phyloP scores from a whole-genome alignment of 2,113 vertebrate genomes.

The Recurvirostra avosetta region DNA sequence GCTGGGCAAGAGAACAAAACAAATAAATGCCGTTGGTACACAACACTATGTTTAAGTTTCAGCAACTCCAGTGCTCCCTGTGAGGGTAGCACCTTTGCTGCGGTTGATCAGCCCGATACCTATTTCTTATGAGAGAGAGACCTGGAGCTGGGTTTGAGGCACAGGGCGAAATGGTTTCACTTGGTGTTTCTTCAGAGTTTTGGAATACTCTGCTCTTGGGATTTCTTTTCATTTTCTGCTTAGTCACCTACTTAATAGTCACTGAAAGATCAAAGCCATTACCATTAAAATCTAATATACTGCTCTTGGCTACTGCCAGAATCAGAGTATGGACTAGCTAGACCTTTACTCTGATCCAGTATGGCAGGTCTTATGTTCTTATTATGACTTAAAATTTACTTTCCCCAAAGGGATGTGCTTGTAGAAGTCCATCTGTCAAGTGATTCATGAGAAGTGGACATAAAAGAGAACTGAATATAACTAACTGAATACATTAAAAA shows the following conservation, averaged over 20 bases:
- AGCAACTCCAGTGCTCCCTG: neutral
- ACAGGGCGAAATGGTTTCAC: neutral
- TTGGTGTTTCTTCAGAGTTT: neutral
- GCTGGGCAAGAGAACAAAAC: neutral
- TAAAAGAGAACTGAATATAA: conserved; percentile 33
- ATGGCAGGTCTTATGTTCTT: conserved; percentile 32
- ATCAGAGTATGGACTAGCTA: neutral
- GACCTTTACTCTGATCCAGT: conserved; percentile 45
- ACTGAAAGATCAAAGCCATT: conserved; percentile 44
- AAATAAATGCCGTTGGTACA: accelerated
- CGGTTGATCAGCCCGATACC: neutral
- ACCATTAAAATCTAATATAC: conserved; percentile 19
- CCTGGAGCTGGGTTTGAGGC: neutral
- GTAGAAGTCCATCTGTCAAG: conserved; percentile 48
- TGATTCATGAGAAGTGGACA: conserved; percentile 40
- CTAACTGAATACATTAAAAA: conserved; percentile 41
- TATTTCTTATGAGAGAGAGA: neutral
- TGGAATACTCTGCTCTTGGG: neutral
- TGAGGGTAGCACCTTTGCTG: neutral
- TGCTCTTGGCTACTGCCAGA: conserved; percentile 26
- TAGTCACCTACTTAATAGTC: conserved; percentile 18
- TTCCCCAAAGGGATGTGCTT: conserved; percentile 40
- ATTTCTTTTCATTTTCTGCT: conserved; percentile 10
- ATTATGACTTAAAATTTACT: conserved; percentile 49
- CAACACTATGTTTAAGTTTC: accelerated